Percentiles rank a stretch among this genome's conserved stretches.
Evolutionary conservation across 64 coral and sea anemone species (phyloP).

Genomic region (Stichodactyla mertensii): DNA sequence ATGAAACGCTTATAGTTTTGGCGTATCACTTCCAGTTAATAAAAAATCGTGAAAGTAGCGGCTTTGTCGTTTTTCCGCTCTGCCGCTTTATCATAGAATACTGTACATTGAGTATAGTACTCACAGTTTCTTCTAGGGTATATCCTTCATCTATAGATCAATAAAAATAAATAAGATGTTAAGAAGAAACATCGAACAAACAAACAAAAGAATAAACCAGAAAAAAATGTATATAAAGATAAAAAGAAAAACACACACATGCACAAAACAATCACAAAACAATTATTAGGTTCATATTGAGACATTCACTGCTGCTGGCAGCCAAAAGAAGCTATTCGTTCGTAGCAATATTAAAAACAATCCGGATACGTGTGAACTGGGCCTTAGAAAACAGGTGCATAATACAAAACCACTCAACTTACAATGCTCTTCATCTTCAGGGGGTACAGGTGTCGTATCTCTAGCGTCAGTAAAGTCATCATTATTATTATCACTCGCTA

Average conservation of each 20-base stretch:
- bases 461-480: constrained; percentile 43
- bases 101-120: background rate
- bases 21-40: too few species aligned
- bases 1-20: too few species aligned
- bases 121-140: background rate
- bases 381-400: background rate
- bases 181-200: background rate
- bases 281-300: too few species aligned
- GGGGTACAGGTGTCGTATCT: constrained; percentile 18
- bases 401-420: background rate
- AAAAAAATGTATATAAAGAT: background rate
- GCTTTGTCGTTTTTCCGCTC: too few species aligned
- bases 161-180: background rate
- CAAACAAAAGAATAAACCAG: background rate
- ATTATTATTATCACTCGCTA: constrained; percentile 39
- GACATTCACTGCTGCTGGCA: too few species aligned
- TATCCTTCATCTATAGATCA: background rate
- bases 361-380: background rate
- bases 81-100: too few species aligned
- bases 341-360: background rate
- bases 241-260: too few species aligned
- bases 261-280: too few species aligned
- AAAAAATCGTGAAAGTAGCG: too few species aligned
- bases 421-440: background rate
- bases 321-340: too few species aligned